phyloP scores from a whole-genome alignment of 1,140 invertebrate species.

The Ceratina japonica region DNA sequence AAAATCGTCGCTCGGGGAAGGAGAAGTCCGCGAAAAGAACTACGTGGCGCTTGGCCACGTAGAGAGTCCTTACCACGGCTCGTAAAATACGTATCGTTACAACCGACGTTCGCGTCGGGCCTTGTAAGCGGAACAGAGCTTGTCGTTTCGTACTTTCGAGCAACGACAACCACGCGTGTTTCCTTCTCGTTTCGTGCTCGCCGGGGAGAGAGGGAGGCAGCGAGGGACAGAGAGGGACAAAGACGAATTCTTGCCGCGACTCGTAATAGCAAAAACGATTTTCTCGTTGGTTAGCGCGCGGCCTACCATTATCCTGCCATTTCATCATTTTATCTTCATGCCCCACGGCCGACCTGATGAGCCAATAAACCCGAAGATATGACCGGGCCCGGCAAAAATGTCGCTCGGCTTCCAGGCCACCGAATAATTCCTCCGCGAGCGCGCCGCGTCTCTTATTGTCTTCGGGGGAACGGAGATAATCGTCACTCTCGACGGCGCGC shows the following conservation, averaged over 20 bases:
- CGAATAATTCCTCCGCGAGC: conserved; percentile 46
- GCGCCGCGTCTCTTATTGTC: conserved; percentile 31
- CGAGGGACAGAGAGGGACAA: too few relatives aligned
- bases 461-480: conserved; percentile 43
- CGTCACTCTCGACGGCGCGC: not conserved
- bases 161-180: conserved; percentile 27
- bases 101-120: conserved; percentile 25
- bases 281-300: conserved; percentile 54
- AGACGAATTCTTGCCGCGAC: conserved; percentile 34
- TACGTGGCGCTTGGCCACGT: not conserved
- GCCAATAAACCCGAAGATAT: conserved; percentile 58
- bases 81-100: conserved; percentile 55
- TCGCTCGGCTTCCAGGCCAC: conserved; percentile 50
- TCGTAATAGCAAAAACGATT: conserved; percentile 54
- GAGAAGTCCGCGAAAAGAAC: not conserved
- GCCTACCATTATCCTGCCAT: conserved; percentile 63
- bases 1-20: not conserved
- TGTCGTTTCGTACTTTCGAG: conserved; percentile 39
- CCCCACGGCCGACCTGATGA: conserved; percentile 53
- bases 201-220: not conserved
- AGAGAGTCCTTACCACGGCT: conserved; percentile 12
- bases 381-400: conserved; percentile 51
- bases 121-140: conserved; percentile 41
- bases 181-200: not conserved
- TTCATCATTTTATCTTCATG: conserved; percentile 62